A percentile compares a stretch with the other conserved stretches of the same genome.
Conservation (phyloP, 2,113 vertebrate genomes). For the Halcyon malimbica region DNA sequence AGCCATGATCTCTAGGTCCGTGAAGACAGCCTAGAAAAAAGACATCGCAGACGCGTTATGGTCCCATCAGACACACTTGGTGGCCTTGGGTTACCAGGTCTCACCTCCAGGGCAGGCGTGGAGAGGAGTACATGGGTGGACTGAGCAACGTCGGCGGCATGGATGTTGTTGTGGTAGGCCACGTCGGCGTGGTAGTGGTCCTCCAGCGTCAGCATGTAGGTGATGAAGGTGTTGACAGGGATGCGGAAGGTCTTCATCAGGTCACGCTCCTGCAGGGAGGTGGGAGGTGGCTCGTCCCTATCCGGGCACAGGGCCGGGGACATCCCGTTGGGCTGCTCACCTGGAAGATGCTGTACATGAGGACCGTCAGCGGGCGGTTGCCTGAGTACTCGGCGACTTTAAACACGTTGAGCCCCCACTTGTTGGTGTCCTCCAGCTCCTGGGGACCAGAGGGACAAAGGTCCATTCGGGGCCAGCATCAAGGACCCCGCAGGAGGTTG, state of each 20-base stretch:
- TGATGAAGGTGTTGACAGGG: conserved; percentile 85
- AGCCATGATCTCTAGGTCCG: conserved; percentile 90
- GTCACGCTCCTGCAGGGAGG: conserved; percentile 81
- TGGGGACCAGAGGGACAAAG: conserved; percentile 39
- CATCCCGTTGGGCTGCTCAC: conserved; percentile 29
- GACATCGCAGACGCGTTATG: rapidly evolving
- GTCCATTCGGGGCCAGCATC: rapidly evolving
- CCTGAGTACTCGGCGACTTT: conserved; percentile 87
- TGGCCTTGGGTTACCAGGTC: neutral
- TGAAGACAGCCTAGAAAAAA: conserved; percentile 85
- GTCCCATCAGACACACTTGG: rapidly evolving
- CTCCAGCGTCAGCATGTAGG: conserved; percentile 90
- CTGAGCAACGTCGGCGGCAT: conserved; percentile 91
- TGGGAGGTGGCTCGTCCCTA: neutral
- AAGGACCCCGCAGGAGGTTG: rapidly evolving
- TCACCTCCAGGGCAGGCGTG: conserved; percentile 88
- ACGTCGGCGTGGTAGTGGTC: conserved; percentile 88
- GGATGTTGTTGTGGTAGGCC: conserved; percentile 95
- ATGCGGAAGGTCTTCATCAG: conserved; percentile 94
- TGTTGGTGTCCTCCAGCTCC: conserved; percentile 89
- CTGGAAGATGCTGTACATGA: conserved; percentile 93
- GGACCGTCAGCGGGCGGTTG: conserved; percentile 86
- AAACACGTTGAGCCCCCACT: conserved; percentile 92
- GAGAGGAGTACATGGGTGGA: conserved; percentile 90
- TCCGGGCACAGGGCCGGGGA: rapidly evolving